Conservation (phyloP, 2,888 invertebrate genomes). For the Sisyra nigra region DNA sequence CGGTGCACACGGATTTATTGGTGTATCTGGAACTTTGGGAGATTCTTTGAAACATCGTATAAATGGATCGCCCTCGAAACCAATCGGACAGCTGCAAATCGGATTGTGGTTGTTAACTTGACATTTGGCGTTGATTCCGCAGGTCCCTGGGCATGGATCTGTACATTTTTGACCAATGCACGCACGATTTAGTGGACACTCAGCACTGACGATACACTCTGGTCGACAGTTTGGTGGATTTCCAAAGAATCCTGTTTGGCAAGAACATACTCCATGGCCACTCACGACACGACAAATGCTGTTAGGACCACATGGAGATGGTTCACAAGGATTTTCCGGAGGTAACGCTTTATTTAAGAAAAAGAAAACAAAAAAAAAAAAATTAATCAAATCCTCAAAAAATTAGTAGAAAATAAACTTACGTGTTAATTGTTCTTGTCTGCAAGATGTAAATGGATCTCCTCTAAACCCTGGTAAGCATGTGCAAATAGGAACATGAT, state of each 20-base stretch:
- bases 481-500: constrained; percentile 69
- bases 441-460: constrained; percentile 69
- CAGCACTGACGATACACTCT: constrained; percentile 40
- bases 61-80: constrained; percentile 42
- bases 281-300: constrained; percentile 37
- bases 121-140: constrained; percentile 38
- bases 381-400: constrained; percentile 14
- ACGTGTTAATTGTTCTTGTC: constrained; percentile 37
- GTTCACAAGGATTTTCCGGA: constrained; percentile 35
- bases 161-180: constrained; percentile 45
- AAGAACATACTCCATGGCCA: constrained; percentile 42
- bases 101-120: constrained; percentile 44
- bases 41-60: constrained; percentile 31
- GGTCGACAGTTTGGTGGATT: constrained; percentile 41
- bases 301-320: constrained; percentile 43
- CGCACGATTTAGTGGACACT: constrained; percentile 40
- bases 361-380: not conserved
- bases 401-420: constrained; percentile 24
- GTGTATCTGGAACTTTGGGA: constrained; percentile 18
- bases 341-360: constrained; percentile 20
- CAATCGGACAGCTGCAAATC: constrained; percentile 42
- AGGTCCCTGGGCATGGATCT: constrained; percentile 44
- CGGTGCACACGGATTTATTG: constrained; percentile 50
- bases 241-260: constrained; percentile 39
- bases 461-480: constrained; percentile 63